These are phyloP conservation scores for Metridium senile DNA, from an alignment of 92 coral and sea anemone genomes.

Conservation along the genomic window DNA sequence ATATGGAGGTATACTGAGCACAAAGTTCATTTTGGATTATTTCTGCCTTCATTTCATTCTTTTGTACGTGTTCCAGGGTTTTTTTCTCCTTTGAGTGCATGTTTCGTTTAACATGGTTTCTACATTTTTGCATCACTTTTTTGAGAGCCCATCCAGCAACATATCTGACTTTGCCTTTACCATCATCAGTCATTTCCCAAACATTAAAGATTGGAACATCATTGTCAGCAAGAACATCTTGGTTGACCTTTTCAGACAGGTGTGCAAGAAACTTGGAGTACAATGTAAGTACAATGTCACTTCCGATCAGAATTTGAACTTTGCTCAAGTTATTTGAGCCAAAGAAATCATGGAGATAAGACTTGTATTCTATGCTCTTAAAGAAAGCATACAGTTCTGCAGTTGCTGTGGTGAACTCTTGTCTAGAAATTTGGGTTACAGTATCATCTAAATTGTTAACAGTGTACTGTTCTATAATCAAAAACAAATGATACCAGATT, in stretches of 20 bases:
- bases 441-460: conserved; percentile 11
- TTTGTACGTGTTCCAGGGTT: conserved; percentile 13
- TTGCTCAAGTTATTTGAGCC: background rate
- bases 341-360: conserved; percentile 21
- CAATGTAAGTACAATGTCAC: conserved; percentile 12
- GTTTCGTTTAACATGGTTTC: conserved; percentile 17
- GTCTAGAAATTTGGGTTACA: conserved; percentile 12
- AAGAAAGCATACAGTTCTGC: conserved; percentile 17
- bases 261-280: conserved; percentile 14
- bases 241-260: no score
- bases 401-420: conserved; percentile 28
- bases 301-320: conserved; percentile 13
- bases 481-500: conserved; percentile 22
- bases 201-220: conserved; percentile 24
- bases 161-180: conserved; percentile 19
- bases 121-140: conserved; percentile 10
- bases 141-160: conserved; percentile 34
- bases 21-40: conserved; percentile 24
- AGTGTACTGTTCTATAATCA: background rate
- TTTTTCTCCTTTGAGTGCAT: conserved; percentile 10
- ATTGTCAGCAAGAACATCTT: no score
- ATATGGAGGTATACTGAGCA: conserved; percentile 7
- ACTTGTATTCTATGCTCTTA: conserved; percentile 1
- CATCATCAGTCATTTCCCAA: conserved; percentile 27
- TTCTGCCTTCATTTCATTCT: conserved; percentile 8